Percentiles rank a stretch among this genome's conserved stretches.
phyloP scores from a whole-genome alignment of 2,113 vertebrate species.

The Brachypteracias leptosomus region DNA sequence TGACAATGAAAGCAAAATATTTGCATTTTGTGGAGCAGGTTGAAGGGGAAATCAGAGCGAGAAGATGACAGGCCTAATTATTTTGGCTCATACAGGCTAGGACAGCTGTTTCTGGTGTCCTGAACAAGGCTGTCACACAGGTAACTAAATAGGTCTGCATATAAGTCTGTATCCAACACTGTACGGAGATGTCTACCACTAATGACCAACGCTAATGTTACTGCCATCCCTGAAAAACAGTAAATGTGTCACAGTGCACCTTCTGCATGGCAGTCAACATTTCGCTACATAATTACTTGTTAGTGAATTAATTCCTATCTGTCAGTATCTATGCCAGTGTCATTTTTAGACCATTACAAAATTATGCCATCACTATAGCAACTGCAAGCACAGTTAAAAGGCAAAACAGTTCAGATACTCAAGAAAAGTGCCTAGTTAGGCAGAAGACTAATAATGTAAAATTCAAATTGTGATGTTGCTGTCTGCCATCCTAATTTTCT shows the following conservation, averaged over 20 bases:
- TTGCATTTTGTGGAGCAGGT: slow-evolving; percentile 99
- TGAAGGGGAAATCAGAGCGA: slow-evolving; percentile 98
- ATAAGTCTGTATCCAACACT: slow-evolving; percentile 93
- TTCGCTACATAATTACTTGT: slow-evolving; percentile 95
- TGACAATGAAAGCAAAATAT: slow-evolving; percentile 99
- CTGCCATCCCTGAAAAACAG: slow-evolving; percentile 94
- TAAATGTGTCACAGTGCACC: slow-evolving; percentile 87
- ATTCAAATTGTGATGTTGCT: slow-evolving; percentile 50
- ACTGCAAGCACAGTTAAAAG: slow-evolving; percentile 82
- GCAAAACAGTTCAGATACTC: slow-evolving; percentile 78
- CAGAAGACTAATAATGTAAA: slow-evolving; percentile 70
- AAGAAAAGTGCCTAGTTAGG: slow-evolving; percentile 79
- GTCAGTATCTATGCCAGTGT: slow-evolving; percentile 86
- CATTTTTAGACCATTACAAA: slow-evolving; percentile 87
- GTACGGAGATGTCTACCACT: slow-evolving; percentile 90
- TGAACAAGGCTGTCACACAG: slow-evolving; percentile 99
- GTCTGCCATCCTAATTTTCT: slow-evolving; percentile 70
- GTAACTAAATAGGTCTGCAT: slow-evolving; percentile 99
- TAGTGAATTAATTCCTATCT: slow-evolving; percentile 94
- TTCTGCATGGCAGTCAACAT: slow-evolving; percentile 94
- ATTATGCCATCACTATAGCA: slow-evolving; percentile 88
- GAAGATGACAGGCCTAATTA: slow-evolving; percentile 99
- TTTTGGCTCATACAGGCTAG: slow-evolving; percentile 99
- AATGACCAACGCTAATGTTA: slow-evolving; percentile 99
- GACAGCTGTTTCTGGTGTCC: slow-evolving; percentile 99